Base-by-base conservation (phyloP, 2,888 invertebrate species). In the Parapristionchus giblindavisi region DNA sequence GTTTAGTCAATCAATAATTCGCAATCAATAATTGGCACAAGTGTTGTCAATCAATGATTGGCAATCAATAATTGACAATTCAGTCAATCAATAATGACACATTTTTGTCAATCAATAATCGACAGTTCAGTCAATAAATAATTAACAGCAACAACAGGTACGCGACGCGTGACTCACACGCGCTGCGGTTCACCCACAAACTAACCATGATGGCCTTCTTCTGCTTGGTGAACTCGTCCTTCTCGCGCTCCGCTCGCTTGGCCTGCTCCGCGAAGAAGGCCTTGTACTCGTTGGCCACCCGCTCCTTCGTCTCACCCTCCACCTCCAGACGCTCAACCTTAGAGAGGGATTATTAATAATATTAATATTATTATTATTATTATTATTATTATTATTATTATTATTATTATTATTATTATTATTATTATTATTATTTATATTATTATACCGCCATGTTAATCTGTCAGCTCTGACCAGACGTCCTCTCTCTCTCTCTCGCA, bases 221-320 rank as follows among this genome's bases (percentile, higher is more conserved):
- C 75, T 85, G 83, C 52, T 77, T 77, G 29, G 80, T 76, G 54
- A 85, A 83, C 60, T 80, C 78, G 4, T 83, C 80, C 43, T 79
- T 75, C 8, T 85, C 81, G 52, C 75, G 73, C 61, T 86, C 86
- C 8, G 81, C 77, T 17, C 83, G 74, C 73, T 78, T 77, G 52
- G 80, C 84, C 58, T 78, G 78, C 36, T 85, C 82, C 5, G 83
- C 80, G 70, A 82, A 85, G 61, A 85, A 77, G 40, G 78, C 78
- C 68, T 86, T 86, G 78, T 85, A 85, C 40, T 85, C 83, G 11
- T 77, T 73, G 14, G 81, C 75, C 38, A 85, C 76, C 32, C 81
- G 82, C 71, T 84, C 80, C 3, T 91, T 78, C 81, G 73, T 14
- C 76, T 73, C 29, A 75, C 79, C 61, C 82, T 83, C 66, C 32